phyloP scores from a whole-genome alignment of 1,140 invertebrate species.

The Macrotrachela quadricornifera region DNA sequence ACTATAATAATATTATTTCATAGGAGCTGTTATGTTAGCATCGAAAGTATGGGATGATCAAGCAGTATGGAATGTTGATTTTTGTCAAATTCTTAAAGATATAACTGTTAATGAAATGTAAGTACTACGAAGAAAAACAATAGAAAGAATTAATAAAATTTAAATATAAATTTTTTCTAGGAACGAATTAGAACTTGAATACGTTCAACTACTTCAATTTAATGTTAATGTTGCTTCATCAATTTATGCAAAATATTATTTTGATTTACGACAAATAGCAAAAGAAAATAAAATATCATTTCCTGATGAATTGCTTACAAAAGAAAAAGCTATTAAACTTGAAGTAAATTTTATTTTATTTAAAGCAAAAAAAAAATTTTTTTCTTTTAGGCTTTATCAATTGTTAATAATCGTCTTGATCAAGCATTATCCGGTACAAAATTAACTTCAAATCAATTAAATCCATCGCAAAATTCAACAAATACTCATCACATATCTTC shows the following conservation, averaged over 20 bases:
- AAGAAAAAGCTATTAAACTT: conserved; percentile 71
- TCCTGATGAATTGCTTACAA: conserved; percentile 72
- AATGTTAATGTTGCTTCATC: conserved; percentile 99
- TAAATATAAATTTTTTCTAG: conserved; percentile 28
- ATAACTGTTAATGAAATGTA: conserved; percentile 97
- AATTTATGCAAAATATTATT: conserved; percentile 99
- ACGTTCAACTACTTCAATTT: conserved; percentile 92
- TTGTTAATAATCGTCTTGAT: no score
- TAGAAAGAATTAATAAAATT: not conserved
- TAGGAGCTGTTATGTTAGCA: conserved; percentile 77
- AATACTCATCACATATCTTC: no score
- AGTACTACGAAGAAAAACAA: conserved; percentile 28
- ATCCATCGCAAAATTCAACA: no score
- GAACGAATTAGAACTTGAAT: conserved; percentile 93
- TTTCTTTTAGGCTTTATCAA: no score
- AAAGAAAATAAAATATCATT: conserved; percentile 90
- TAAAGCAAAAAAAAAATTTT: no score
- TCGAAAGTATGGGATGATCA: conserved; percentile 99
- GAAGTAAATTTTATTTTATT: conserved; percentile 34
- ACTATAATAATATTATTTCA: not conserved
- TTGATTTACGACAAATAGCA: conserved; percentile 62
- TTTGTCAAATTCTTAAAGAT: conserved; percentile 96
- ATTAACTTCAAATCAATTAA: no score
- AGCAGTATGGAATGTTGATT: conserved; percentile 99
- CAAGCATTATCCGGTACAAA: no score